Base-by-base conservation (phyloP, 2,888 invertebrate genomes). In the Phrixothrix hirtus region DNA sequence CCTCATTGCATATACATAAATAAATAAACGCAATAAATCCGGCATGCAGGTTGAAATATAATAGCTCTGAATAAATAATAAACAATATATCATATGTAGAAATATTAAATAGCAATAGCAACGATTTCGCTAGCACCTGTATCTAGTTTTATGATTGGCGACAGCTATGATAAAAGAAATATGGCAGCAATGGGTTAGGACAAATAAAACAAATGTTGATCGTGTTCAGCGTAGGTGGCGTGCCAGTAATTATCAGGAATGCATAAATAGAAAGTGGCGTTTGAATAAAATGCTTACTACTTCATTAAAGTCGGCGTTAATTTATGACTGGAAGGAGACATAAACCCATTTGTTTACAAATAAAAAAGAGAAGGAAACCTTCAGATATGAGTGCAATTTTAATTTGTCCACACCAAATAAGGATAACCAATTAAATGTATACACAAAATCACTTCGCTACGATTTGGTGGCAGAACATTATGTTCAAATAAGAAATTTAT, bases 261-360 rank as follows among this genome's bases (percentile, higher is more conserved):
- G 66, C 67, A 68, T 63, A 66, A 67, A 63, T 69, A 69, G 70
- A 69, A 70, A 70, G 71, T 68, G 64, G 68, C 62, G 62, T 51
- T 36, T 44, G 46, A 41, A 55, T 56, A 56, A 48, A 56, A 53
- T 44, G 32, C 42, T 36, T 38, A 37, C 30, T 41, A 53, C 52
- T 53, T 52, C 45, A 53, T 56, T 55, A 50, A 44, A 55, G 32
- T 14, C 38, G 21, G 21, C 21, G 21, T 21, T 21, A 5, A 21
- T 21, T 5, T 21, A n/a, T n/a, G n/a, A n/a, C n/a, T n/a, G n/a
- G n/a, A n/a, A n/a, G n/a, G n/a, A n/a, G n/a, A n/a, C n/a, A n/a
- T n/a, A n/a, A n/a, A n/a, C n/a, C n/a, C n/a, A n/a, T n/a, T n/a
- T n/a, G n/a, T 21, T 21, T 21, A 21, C 21, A 7, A 21, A 5